Evolutionary conservation across 2,888 invertebrate species (phyloP).

Genomic region (Lobophora halterata): DNA sequence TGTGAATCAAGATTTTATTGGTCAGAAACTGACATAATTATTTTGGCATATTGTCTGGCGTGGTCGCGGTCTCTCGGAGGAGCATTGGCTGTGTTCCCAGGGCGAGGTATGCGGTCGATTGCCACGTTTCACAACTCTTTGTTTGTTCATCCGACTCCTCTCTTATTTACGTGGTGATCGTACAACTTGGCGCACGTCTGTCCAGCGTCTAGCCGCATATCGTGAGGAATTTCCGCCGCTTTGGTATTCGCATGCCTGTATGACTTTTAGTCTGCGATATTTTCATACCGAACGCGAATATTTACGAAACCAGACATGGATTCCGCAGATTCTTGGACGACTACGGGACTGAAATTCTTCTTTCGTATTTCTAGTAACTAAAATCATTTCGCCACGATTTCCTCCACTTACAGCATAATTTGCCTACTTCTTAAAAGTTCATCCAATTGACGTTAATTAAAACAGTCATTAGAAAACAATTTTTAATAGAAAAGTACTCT

Average conservation of each 20-base stretch:
- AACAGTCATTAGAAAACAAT: constrained; percentile 16
- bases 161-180: constrained; percentile 57
- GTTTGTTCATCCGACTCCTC: constrained; percentile 63
- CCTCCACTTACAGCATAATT: too few species aligned
- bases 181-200: constrained; percentile 64
- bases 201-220: constrained; percentile 71
- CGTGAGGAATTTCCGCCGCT: constrained; percentile 67
- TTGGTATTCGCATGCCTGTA: constrained; percentile 65
- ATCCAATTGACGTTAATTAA: constrained; percentile 15
- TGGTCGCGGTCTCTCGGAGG: constrained; percentile 49
- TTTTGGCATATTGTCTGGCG: constrained; percentile 49
- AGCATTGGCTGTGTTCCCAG: constrained; percentile 72
- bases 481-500: constrained; percentile 11
- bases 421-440: too few species aligned
- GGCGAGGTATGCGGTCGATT: constrained; percentile 59
- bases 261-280: constrained; percentile 60
- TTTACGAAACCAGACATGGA: constrained; percentile 54
- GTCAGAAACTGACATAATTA: constrained; percentile 48
- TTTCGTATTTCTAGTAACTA: too few species aligned
- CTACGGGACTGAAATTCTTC: too few species aligned
- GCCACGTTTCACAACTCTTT: constrained; percentile 71
- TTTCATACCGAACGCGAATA: constrained; percentile 58
- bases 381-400: too few species aligned
- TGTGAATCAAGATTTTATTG: constrained; percentile 18
- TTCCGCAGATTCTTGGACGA: constrained; percentile 43